Evolutionary conservation across 2,888 invertebrate genomes (phyloP).

Genomic region (Xylocampa areola): DNA sequence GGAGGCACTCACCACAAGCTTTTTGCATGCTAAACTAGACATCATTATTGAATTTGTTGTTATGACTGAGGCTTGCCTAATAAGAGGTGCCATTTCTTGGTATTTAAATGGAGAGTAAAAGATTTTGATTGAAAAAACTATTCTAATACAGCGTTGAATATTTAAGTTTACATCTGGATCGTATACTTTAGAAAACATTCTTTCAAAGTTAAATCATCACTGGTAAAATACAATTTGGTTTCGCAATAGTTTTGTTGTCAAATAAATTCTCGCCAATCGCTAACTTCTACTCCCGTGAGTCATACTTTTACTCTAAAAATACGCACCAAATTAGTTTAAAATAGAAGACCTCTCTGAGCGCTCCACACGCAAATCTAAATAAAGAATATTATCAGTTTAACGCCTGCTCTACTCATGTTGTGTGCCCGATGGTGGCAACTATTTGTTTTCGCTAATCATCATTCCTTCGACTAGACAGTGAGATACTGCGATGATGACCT

Average conservation of each 20-base stretch:
- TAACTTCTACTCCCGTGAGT: slow-evolving; percentile 51
- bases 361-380: slow-evolving; percentile 71
- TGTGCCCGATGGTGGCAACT: slow-evolving; percentile 59
- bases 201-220: slow-evolving; percentile 36
- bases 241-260: slow-evolving; percentile 41
- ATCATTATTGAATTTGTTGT: slow-evolving; percentile 41
- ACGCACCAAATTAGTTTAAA: slow-evolving; percentile 67
- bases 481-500: slow-evolving; percentile 70
- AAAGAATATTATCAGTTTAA: slow-evolving; percentile 75
- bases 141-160: slow-evolving; percentile 23
- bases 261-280: slow-evolving; percentile 33
- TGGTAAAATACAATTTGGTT: slow-evolving; percentile 34
- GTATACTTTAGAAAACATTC: slow-evolving; percentile 30
- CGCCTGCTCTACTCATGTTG: slow-evolving; percentile 66
- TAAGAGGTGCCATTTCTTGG: slow-evolving; percentile 35
- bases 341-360: slow-evolving; percentile 62
- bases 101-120: slow-evolving; percentile 21
- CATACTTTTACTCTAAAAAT: slow-evolving; percentile 64
- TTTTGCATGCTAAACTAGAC: slow-evolving; percentile 54
- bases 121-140: slow-evolving; percentile 27
- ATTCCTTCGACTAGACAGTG: slow-evolving; percentile 34
- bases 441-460: slow-evolving; percentile 56
- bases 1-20: slow-evolving; percentile 44
- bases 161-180: slow-evolving; percentile 40
- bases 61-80: slow-evolving; percentile 46